Base-by-base conservation (phyloP, 2,797 vertebrate genomes). In the Danio albolineatus region DNA sequence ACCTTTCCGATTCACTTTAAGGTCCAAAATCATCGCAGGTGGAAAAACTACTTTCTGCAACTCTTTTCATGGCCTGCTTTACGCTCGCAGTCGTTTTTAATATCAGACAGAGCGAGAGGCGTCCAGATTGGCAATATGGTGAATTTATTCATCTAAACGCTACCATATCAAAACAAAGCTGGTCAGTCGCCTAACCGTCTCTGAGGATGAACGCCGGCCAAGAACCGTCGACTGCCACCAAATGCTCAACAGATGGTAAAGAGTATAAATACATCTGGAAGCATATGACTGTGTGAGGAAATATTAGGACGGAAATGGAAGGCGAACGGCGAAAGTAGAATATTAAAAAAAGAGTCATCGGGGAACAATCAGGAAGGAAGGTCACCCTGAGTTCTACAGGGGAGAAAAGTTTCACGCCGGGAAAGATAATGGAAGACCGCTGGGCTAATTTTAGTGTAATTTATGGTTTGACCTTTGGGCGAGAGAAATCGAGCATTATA, bases 401-500 rank as follows among this genome's bases (percentile, higher is more conserved):
- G 90, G 80, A 85, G 79, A 85, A 90, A 90, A 64, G 65, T 88
- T 90, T 90, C 90, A 88, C 86, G 86, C 87, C 87, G 89, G 44
- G 91, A 82, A 90, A 92, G 91, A 92, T 94, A 94, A 95, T 94
- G 89, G 83, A 83, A 91, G 85, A 78, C 90, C 83, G 86, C 83
- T 92, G 90, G 89, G 91, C 89, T 93, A 92, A 95, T 94, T 95
- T 93, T 90, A 87, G 83, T 92, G 85, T 91, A 90, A 92, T 88
- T 86, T 91, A 91, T 89, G 69, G 82, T 60, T 85, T 85, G 82
- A 92, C 80, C 86, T 92, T 93, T 91, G 79, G 82, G 82, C 75
- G 79, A 64, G 80, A 88, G 82, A 88, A 87, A 83, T 82, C 77
- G 51, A 74, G 76, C 78, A 85, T 86, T 91, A 80, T 88, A 90